A percentile compares a stretch with the other conserved stretches of the same genome.
Evolutionary conservation across 2,888 invertebrate genomes (phyloP).

Genomic region (Cosmia trapezina): DNA sequence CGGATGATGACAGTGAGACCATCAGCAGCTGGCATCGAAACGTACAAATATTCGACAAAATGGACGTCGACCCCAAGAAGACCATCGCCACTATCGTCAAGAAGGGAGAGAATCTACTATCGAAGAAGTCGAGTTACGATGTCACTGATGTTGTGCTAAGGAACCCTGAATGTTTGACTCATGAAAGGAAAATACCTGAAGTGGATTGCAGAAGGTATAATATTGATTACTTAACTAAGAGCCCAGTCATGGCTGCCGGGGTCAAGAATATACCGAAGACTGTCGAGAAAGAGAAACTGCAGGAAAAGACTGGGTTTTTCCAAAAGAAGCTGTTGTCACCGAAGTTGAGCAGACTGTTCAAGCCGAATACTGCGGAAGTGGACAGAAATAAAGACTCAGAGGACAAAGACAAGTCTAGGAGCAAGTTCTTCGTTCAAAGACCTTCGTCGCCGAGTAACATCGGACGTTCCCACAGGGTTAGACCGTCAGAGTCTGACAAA

Average conservation of each 20-base stretch:
- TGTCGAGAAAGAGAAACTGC: constrained; percentile 69
- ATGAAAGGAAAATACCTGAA: constrained; percentile 75
- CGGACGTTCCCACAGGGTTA: constrained; percentile 76
- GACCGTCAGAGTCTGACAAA: constrained; percentile 72
- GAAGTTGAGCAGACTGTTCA: constrained; percentile 84
- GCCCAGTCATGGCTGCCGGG: constrained; percentile 74
- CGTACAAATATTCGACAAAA: constrained; percentile 70
- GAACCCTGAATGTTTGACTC: constrained; percentile 66
- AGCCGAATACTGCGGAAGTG: constrained; percentile 78
- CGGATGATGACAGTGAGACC: constrained; percentile 63
- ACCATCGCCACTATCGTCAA: constrained; percentile 72
- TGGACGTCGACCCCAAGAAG: constrained; percentile 74
- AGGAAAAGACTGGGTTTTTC: constrained; percentile 81
- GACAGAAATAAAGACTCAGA: constrained; percentile 72
- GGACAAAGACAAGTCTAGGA: constrained; percentile 80
- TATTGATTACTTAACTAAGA: constrained; percentile 76
- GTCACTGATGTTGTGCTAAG: constrained; percentile 75
- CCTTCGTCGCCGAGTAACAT: constrained; percentile 78
- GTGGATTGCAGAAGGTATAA: constrained; percentile 78
- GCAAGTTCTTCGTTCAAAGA: constrained; percentile 85
- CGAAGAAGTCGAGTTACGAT: constrained; percentile 80
- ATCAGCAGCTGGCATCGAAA: constrained; percentile 72
- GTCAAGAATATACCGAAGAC: constrained; percentile 77
- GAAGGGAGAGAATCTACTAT: constrained; percentile 73
- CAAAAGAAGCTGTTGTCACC: constrained; percentile 85